Percentiles rank a stretch among this genome's conserved stretches.
Evolutionary conservation across 2,888 invertebrate genomes (phyloP).

Genomic region (Malthinus seriepunctatus): DNA sequence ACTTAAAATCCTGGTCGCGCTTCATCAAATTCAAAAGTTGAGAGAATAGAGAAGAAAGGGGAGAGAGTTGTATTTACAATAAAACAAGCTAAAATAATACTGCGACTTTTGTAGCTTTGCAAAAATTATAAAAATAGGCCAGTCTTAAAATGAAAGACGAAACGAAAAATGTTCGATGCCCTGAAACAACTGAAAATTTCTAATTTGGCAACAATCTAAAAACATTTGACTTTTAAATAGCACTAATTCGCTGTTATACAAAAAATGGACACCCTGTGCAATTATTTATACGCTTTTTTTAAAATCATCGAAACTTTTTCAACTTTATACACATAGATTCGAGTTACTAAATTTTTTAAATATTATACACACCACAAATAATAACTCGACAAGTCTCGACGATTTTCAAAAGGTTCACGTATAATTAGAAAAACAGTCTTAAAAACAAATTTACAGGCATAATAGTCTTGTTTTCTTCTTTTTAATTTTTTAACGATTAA

Average conservation of each 20-base stretch:
- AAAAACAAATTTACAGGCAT: no score
- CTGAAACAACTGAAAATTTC: slow-evolving; percentile 21
- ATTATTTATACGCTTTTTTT: neutral
- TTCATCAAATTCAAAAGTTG: no score
- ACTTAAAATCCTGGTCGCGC: no score
- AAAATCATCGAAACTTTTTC: no score
- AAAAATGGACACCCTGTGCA: slow-evolving; percentile 48
- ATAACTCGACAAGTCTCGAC: no score
- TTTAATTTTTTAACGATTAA: no score
- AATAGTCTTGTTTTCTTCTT: no score
- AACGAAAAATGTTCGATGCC: slow-evolving; percentile 26
- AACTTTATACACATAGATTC: no score
- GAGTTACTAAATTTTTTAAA: no score
- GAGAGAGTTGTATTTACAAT: neutral
- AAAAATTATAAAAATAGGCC: slow-evolving; percentile 28
- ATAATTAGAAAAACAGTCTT: no score
- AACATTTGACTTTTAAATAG: slow-evolving; percentile 28
- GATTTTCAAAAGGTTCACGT: no score
- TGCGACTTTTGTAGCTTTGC: slow-evolving; percentile 28
- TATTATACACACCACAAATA: no score
- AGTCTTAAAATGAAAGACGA: slow-evolving; percentile 27
- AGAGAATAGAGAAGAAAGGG: slow-evolving; percentile 1
- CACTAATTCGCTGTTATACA: slow-evolving; percentile 47
- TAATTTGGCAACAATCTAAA: slow-evolving; percentile 29
- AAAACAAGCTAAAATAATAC: slow-evolving; percentile 23